phyloP scores from a whole-genome alignment of 2,797 vertebrate genomes.

The Peromyscus attwateri region DNA sequence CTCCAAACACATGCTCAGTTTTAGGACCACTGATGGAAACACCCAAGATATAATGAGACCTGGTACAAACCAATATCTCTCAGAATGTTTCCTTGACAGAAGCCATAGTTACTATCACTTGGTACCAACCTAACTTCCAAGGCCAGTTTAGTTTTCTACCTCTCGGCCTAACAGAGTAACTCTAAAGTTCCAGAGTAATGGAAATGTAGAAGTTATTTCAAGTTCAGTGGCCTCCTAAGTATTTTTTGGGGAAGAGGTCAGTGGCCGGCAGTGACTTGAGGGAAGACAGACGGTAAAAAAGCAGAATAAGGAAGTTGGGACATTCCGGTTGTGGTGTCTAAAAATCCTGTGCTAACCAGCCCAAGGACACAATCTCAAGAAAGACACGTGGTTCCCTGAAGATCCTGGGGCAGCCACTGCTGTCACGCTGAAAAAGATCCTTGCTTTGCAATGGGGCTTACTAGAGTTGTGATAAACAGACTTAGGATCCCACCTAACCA shows the following conservation, averaged over 20 bases:
- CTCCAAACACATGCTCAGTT: neutral
- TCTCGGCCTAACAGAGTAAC: neutral
- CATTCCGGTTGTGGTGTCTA: neutral
- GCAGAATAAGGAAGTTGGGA: slow-evolving; percentile 65
- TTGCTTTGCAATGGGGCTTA: slow-evolving; percentile 8
- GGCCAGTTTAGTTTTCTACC: fast-evolving
- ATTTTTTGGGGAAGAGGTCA: slow-evolving; percentile 75
- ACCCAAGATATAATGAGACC: neutral
- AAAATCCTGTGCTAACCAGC: neutral
- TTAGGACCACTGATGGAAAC: neutral
- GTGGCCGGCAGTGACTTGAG: slow-evolving; percentile 61
- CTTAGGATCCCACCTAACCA: neutral
- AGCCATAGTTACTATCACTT: neutral
- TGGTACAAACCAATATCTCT: neutral
- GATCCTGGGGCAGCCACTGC: neutral
- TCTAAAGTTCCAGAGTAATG: neutral
- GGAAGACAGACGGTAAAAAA: neutral
- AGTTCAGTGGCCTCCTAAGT: slow-evolving; percentile 55
- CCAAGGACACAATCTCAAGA: neutral
- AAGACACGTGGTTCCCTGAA: neutral
- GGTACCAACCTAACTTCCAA: neutral
- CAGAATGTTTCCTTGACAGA: neutral
- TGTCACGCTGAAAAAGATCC: neutral
- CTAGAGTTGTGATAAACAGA: slow-evolving; percentile 26
- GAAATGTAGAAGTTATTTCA: neutral